Evolutionary conservation across 1,140 invertebrate genomes (phyloP), one percentile per base, ranked within the genome.

Genomic region (Leucophenga varia): DNA sequence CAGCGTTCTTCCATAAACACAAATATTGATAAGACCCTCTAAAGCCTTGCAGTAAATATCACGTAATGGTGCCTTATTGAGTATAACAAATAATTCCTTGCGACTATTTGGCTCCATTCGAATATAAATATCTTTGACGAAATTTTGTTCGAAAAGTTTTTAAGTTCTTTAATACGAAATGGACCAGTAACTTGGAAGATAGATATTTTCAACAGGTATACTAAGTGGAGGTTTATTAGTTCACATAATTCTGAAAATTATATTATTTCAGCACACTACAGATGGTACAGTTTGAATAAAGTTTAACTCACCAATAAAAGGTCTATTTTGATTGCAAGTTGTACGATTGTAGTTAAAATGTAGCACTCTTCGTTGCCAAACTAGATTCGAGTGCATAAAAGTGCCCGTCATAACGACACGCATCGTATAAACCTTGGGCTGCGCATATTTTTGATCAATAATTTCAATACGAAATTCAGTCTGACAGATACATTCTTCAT

Each of bases 91-190:
- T 4, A 72, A 59, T 10, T 72, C 61, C 19, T 64, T 72, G 0
- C 48, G 44, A n/a, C 64, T 55, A 3, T 21, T 0, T 1, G 37
- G 14, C 1, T 9, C 17, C 14, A 72, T 28, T 3, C 12, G 7
- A 0, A 67, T 16, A 0, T 10, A 3, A 12, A 70, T 36, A 5
- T 56, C 49, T 25, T 55, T 61, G 7, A 48, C 43, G 9, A 59
- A 65, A 0, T 12, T 8, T 17, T 57, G 37, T 36, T 72, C 69
- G 37, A 55, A 72, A 8, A 59, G 43, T 20, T 54, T 54, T 25
- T 67, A 8, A 59, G 43, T 20, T 54, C 55, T 25, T 67, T 72
- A 2, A 72, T 69, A 2, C 46, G 55, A 14, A 72, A 69, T 0
- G 69, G 69, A 5, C 69, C 69, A 0, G 17, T 3, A 3, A 49